Base-by-base conservation (phyloP, 1,140 invertebrate species). In the Asobara japonica region DNA sequence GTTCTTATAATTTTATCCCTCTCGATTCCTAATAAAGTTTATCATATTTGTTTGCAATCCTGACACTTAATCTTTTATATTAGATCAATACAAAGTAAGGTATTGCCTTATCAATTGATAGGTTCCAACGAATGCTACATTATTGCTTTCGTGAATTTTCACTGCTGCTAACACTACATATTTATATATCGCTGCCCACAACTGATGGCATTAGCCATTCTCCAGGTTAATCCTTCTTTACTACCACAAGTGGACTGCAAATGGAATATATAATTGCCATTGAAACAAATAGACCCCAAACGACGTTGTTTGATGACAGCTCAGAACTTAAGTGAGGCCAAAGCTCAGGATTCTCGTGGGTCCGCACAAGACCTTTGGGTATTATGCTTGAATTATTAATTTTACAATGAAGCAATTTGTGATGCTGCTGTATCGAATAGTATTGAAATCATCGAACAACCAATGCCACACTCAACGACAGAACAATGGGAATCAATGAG, bases 311-410 rank as follows among this genome's bases (percentile, higher is more conserved):
- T 13, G 7, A 56, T 56, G 51, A 56, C 8, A 22, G 51, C 20
- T 25, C 51, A 20, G 8, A 25, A 56, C 2, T 25, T 11, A 25
- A 56, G 22, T 56, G 51, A 56, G 18, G 7, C 7, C 51, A 56
- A 10, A 8, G 16, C 16, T 51, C 16, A 51, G 51, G 13, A 10
- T 25, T 7, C 4, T 56, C 11, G 13, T 18, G 2, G 51, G 11
- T 56, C 18, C n/a, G n/a, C 18, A 13, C 10, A 56, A 18, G 11
- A 8, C 51, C 51, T 22, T 56, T 56, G 51, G 51, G 22, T 13
- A 51, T 56, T 56, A 56, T 25, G 51, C 13, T 8, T 56, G 22
- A 56, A 56, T 56, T 56, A 27, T 56, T 56, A 56, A 56, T 22
- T 13, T 2, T 25, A 25, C 51, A 56, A 56, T 25, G 51, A 6